A percentile compares a stretch with the other conserved stretches of the same genome.
These are phyloP conservation scores for Eleginops maclovinus DNA, from an alignment of 2,113 vertebrate species.

Conservation along the genomic window DNA sequence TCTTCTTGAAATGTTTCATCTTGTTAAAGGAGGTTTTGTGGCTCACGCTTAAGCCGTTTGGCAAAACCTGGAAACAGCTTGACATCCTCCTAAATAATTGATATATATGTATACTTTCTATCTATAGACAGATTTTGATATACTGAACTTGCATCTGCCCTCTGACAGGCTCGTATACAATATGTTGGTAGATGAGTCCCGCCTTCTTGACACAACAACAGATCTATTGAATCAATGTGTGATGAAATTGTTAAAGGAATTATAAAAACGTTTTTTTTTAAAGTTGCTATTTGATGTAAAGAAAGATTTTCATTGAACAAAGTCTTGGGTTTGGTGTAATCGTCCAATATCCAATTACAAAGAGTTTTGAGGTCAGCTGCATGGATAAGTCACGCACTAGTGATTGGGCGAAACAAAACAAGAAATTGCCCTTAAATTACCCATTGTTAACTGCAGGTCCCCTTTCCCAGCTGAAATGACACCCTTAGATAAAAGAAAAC, in stretches of 20 bases:
- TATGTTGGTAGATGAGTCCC: not conserved
- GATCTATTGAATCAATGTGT: not conserved
- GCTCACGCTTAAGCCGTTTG: too few species aligned
- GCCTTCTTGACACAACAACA: not conserved
- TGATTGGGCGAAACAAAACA: not conserved
- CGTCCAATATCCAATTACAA: not conserved
- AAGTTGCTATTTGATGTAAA: not conserved
- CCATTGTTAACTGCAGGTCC: too few species aligned
- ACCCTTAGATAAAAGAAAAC: not conserved
- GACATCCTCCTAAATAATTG: not conserved
- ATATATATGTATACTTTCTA: not conserved
- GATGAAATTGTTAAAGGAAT: too few species aligned
- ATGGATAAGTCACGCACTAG: too few species aligned
- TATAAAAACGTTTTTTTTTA: too few species aligned
- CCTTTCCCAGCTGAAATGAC: not conserved
- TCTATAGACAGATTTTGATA: too few species aligned
- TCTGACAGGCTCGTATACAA: not conserved
- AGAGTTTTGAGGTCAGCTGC: too few species aligned
- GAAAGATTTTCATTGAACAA: not conserved
- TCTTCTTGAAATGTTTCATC: not conserved
- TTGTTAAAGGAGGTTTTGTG: not conserved
- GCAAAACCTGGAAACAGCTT: not conserved
- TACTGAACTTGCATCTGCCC: too few species aligned
- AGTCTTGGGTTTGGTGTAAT: not conserved
- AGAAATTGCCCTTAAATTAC: not conserved